Percentiles rank a stretch among this genome's conserved stretches.
Conservation (phyloP, 2,888 invertebrate genomes). For the Heterodera filipjevi region DNA sequence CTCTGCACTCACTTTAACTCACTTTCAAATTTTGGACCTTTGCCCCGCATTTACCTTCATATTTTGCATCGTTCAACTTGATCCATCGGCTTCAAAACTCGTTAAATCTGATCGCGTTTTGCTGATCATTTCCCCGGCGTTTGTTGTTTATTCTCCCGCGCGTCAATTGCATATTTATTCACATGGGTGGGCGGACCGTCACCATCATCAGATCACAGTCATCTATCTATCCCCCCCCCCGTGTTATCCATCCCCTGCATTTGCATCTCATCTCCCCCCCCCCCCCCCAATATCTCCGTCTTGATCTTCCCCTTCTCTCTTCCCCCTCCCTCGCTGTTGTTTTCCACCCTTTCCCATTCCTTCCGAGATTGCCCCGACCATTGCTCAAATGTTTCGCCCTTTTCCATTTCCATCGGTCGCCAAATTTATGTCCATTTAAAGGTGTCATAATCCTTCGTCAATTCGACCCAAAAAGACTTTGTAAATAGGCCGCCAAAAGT, state of each 20-base stretch:
- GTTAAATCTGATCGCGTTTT: background rate
- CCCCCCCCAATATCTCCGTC: background rate
- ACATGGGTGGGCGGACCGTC: background rate
- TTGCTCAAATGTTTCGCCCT: background rate
- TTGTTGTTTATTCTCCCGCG: background rate
- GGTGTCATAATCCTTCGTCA: background rate
- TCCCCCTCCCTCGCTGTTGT: background rate
- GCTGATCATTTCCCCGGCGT: background rate
- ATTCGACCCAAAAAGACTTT: background rate
- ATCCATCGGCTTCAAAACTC: background rate
- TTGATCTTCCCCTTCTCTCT: constrained; percentile 3
- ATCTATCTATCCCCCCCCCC: background rate
- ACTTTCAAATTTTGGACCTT: background rate
- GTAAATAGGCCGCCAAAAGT: background rate
- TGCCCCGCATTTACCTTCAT: background rate
- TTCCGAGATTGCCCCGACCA: background rate
- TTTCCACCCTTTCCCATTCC: background rate
- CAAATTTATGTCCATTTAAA: constrained; percentile 6
- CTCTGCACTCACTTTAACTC: background rate
- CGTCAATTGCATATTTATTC: background rate
- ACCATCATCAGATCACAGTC: background rate
- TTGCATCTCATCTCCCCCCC: background rate
- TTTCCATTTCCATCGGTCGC: background rate
- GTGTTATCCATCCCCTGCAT: background rate
- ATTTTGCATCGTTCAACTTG: background rate